Conservation (phyloP, 2,113 vertebrate species). For the Desmodus rotundus region DNA sequence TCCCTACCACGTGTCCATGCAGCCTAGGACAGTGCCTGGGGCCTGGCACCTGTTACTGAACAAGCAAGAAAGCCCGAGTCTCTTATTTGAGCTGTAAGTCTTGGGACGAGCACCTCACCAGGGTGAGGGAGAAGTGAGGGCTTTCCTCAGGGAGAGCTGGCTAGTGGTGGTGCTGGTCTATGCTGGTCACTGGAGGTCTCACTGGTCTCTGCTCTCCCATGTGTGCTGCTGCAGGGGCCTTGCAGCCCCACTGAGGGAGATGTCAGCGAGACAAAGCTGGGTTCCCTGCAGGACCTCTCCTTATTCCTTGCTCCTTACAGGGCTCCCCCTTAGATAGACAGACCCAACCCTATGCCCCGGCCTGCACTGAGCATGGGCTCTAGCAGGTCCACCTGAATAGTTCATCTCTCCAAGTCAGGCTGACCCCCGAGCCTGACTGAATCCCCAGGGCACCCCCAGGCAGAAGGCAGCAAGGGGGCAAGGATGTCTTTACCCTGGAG, state of each 20-base stretch:
- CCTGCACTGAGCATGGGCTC: background rate
- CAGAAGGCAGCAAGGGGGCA: background rate
- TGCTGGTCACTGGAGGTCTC: background rate
- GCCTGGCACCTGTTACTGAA: background rate
- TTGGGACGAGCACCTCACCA: background rate
- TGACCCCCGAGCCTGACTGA: background rate
- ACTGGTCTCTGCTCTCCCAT: background rate
- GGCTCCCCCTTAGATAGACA: fast-evolving
- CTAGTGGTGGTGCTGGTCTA: background rate
- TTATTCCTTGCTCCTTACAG: background rate
- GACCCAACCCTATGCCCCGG: background rate
- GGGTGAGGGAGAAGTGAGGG: background rate
- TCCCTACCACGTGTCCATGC: background rate
- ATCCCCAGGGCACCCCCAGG: background rate
- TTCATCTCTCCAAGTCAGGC: background rate
- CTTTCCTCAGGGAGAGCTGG: background rate
- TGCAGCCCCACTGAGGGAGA: background rate
- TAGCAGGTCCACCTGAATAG: background rate
- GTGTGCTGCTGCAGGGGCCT: background rate
- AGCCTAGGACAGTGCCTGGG: background rate
- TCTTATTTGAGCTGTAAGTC: background rate
- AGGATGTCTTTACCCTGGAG: slow-evolving; percentile 85
- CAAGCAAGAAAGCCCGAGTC: background rate
- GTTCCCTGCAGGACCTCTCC: background rate
- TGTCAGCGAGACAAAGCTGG: background rate